Evolutionary conservation across 2,113 vertebrate genomes (phyloP), one percentile per base, ranked within the genome.

Genomic region (Pterophyllum scalare): DNA sequence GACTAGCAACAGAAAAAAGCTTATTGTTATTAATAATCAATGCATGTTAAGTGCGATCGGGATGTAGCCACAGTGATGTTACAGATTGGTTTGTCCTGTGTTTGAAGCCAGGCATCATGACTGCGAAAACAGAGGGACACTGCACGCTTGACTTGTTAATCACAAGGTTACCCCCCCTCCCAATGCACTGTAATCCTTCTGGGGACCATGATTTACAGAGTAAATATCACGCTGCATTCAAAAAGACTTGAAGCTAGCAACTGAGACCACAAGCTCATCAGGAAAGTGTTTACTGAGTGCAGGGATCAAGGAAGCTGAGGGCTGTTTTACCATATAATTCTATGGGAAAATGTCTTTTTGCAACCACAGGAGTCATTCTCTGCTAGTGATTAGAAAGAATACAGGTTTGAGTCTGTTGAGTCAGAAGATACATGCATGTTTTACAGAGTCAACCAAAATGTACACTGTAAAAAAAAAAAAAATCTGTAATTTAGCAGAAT

Each of bases 341-440:
- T 2, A 52, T 31, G 24, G 11, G 40, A 70, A 49, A 13, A 70
- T 10, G 4, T 46, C 4, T 14, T 15, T 15, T 46, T 46, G 43
- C 13, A 46, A 46, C 43, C 43, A 46, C 13, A 14, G 43, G 43
- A 46, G 13, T 46, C 4, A 13, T 12, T 12, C 12, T 13, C 40
- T 43, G 40, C 12, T 43, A 13, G 40, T 12, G 35, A 38, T 40
- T 40, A 11, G 38, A 40, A 43, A 43, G 40, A 43, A 13, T 43
- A 0, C 0, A 67, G 26, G 22, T 67, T 49, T 46, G 17, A 22
- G 22, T 40, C 38, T 19, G 43, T 70, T 17, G 24, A 70, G 15
- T 12, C 22, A 0, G 2, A 46, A 26, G 8, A 17, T 67, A 19
- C 6, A 7, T 54, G 15, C 19, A 19, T 49, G 0, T 49, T 70